These are phyloP conservation scores for Rhamnusium bicolor DNA, from an alignment of 2,888 invertebrate genomes.

Conservation along the genomic window DNA sequence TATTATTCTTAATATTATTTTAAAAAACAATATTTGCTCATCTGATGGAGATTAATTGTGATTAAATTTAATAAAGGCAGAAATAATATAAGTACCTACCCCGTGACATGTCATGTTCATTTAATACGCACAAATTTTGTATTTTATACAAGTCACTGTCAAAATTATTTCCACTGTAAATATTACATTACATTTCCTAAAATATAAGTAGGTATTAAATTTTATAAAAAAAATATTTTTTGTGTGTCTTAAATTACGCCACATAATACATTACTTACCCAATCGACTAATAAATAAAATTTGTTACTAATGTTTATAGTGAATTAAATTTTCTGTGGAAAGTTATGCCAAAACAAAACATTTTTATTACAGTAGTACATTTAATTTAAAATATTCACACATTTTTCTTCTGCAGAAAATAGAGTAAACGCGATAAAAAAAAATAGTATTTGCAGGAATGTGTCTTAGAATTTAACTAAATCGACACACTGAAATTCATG, in stretches of 20 bases:
- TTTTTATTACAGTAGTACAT: too few species aligned
- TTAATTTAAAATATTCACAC: too few species aligned
- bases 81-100: slow-evolving; percentile 21
- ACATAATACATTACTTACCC: too few species aligned
- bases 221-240: background rate
- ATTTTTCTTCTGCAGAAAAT: too few species aligned
- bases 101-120: slow-evolving; percentile 10
- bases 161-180: slow-evolving; percentile 13
- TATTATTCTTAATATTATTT: background rate
- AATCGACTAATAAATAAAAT: too few species aligned
- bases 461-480: too few species aligned
- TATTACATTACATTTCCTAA: slow-evolving; percentile 1
- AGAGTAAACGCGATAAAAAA: too few species aligned
- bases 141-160: slow-evolving; percentile 21
- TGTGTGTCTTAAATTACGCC: background rate
- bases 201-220: background rate
- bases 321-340: too few species aligned
- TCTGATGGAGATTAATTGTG: slow-evolving; percentile 10
- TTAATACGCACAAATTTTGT: slow-evolving; percentile 37
- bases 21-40: background rate
- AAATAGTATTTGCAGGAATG: too few species aligned
- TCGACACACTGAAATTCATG: too few species aligned
- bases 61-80: slow-evolving; percentile 23
- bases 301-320: too few species aligned
- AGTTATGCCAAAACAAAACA: too few species aligned